These are phyloP conservation scores for Drosophila parthenogenetica DNA, from an alignment of 2,888 invertebrate species.

Conservation along the genomic window DNA sequence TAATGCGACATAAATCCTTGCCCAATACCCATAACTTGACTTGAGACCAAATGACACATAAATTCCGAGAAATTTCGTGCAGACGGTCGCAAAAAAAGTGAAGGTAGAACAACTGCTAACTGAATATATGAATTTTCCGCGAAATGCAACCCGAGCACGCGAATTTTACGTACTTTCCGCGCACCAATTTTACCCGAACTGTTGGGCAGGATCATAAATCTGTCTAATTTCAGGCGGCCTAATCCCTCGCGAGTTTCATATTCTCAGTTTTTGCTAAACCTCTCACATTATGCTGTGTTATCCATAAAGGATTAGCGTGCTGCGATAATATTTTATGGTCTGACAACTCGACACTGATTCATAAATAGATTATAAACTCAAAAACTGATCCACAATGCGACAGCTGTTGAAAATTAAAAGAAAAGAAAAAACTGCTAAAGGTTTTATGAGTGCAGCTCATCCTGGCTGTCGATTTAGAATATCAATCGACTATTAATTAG, in stretches of 20 bases:
- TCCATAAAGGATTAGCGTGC: conserved; percentile 64
- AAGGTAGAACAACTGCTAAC: conserved; percentile 3
- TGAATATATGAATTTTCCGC: conserved; percentile 27
- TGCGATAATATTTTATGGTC: conserved; percentile 48
- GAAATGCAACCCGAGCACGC: conserved; percentile 63
- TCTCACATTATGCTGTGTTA: conserved; percentile 31
- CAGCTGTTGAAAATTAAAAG: conserved; percentile 51
- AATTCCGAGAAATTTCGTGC: conserved; percentile 38
- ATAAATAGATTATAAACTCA: conserved; percentile 67
- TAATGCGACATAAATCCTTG: conserved; percentile 22
- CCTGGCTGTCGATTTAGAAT: background rate
- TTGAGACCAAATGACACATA: conserved; percentile 15
- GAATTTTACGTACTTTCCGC: conserved; percentile 72
- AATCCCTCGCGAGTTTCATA: conserved; percentile 31
- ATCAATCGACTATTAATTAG: conserved; percentile 57
- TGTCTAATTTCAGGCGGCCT: conserved; percentile 27
- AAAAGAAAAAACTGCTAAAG: conserved; percentile 10
- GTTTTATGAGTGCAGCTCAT: conserved; percentile 16
- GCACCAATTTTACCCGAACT: conserved; percentile 58
- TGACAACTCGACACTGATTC: conserved; percentile 59
- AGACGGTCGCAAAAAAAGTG: conserved; percentile 3
- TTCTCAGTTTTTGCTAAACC: conserved; percentile 21
- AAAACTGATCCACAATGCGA: conserved; percentile 45
- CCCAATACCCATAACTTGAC: conserved; percentile 46
- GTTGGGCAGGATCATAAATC: conserved; percentile 50